These are phyloP conservation scores for Pipistrellus pygmaeus DNA, from an alignment of 2,797 vertebrate genomes.

Conservation along the genomic window DNA sequence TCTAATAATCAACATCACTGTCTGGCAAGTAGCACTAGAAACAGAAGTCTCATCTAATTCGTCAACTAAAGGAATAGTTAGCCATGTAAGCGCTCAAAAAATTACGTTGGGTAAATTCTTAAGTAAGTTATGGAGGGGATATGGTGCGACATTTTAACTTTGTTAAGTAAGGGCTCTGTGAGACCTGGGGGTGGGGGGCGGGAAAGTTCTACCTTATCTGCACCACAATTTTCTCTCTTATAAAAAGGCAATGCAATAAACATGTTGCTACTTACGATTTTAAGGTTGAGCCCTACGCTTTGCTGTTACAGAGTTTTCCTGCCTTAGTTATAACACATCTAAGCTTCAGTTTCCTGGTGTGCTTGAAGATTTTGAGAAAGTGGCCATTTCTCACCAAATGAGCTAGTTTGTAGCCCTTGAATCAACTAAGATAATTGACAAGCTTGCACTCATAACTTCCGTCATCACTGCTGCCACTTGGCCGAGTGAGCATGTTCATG, in stretches of 20 bases:
- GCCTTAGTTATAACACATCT: background rate
- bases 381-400: background rate
- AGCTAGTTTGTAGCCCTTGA: background rate
- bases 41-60: background rate
- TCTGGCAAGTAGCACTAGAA: background rate
- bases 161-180: background rate
- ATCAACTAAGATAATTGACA: slow-evolving; percentile 5
- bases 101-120: slow-evolving; percentile 43
- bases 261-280: slow-evolving; percentile 23
- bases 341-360: background rate
- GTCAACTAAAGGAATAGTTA: background rate
- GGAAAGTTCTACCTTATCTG: background rate
- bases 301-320: background rate
- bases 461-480: background rate
- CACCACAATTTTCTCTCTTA: background rate
- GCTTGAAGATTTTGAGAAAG: slow-evolving; percentile 43
- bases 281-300: background rate
- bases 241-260: background rate
- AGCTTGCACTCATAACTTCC: background rate
- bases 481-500: background rate
- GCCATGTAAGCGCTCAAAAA: background rate
- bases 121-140: background rate
- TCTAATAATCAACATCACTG: slow-evolving; percentile 13
- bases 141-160: slow-evolving; percentile 25
- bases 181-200: background rate